A percentile compares a stretch with the other conserved stretches of the same genome.
Evolutionary conservation across 2,888 invertebrate genomes (phyloP).

Genomic region (Pristionchus entomophagus): DNA sequence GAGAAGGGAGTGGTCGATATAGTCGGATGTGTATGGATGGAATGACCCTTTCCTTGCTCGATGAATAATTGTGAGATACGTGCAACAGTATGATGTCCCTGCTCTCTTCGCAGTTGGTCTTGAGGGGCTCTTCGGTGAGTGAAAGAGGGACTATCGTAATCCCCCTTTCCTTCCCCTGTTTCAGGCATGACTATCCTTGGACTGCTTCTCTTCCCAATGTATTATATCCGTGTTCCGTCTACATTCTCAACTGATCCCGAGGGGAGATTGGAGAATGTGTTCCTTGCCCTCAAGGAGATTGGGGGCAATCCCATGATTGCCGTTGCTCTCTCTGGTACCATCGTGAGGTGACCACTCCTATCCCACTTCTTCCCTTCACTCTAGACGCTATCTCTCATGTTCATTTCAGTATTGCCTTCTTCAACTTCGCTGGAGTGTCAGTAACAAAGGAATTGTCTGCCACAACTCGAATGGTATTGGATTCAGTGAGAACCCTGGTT

Average conservation of each 20-base stretch:
- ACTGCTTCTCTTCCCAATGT: constrained; percentile 85
- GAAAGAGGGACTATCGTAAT: background rate
- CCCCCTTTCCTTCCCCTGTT: constrained; percentile 60
- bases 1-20: too few relatives aligned
- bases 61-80: constrained; percentile 77
- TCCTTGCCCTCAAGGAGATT: constrained; percentile 90
- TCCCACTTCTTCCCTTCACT: background rate
- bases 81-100: constrained; percentile 88
- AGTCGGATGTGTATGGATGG: too few relatives aligned
- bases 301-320: constrained; percentile 82
- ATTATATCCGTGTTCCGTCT: constrained; percentile 84
- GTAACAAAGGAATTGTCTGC: constrained; percentile 94
- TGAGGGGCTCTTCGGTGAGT: constrained; percentile 82
- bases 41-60: too few relatives aligned
- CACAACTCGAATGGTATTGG: constrained; percentile 90
- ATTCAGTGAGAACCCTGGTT: constrained; percentile 89
- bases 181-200: constrained; percentile 68
- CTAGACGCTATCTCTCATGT: background rate
- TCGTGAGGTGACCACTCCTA: constrained; percentile 57
- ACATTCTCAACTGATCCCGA: constrained; percentile 86
- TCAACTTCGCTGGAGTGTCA: constrained; percentile 92
- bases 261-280: constrained; percentile 85
- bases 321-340: constrained; percentile 82
- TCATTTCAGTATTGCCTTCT: constrained; percentile 88
- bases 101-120: constrained; percentile 93